Evolutionary conservation across 2,797 vertebrate species (phyloP), one percentile per base, ranked within the genome.

Genomic region (Cygnus olor): DNA sequence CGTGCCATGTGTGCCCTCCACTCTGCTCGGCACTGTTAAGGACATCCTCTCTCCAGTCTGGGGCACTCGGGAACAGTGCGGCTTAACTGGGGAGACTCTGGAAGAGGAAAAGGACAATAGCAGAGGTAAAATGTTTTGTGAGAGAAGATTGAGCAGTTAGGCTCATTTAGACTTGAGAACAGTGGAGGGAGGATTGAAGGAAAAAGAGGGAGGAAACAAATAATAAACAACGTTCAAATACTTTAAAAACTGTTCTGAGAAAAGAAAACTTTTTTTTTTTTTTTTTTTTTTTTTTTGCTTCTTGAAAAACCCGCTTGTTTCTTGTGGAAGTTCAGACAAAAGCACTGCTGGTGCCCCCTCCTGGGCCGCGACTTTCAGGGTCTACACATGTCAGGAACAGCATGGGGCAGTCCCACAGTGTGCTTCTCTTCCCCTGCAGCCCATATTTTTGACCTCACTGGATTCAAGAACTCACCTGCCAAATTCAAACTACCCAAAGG

Each of bases 131-230:
- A 16, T 1, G 28, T 24, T 25, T 9, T 17, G 14, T 19, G 34
- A 18, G 19, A 22, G 8, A 3, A 20, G n/a, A 32, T 3, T 14
- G 22, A 54, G 14, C 22, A 4, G 3, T 0, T 0, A 14, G 13
- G 21, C 22, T 32, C 10, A 7, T 45, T 56, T 0, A 6, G 56
- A 2, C 16, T 5, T 2, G 0, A 24, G 0, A 32, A 13, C 4
- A 28, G 32, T 0, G 10, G 38, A 27, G 53, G 56, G 45, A n/a
- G 28, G 14, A 1, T 0, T 10, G 49, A 8, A 45, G 14, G 27
- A 36, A 15, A 27, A 14, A 56, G 27, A 69, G 36, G 44, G 4
- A 4, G 0, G 58, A 2, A 16, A 49, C 30, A 19, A 9, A 24
- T 4, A 30, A 18, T 7, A 2, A n/a, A 12, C 21, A 2, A 10